A percentile compares a stretch with the other conserved stretches of the same genome.
phyloP scores from a whole-genome alignment of 1,140 invertebrate genomes.

The Cepaea nemoralis region DNA sequence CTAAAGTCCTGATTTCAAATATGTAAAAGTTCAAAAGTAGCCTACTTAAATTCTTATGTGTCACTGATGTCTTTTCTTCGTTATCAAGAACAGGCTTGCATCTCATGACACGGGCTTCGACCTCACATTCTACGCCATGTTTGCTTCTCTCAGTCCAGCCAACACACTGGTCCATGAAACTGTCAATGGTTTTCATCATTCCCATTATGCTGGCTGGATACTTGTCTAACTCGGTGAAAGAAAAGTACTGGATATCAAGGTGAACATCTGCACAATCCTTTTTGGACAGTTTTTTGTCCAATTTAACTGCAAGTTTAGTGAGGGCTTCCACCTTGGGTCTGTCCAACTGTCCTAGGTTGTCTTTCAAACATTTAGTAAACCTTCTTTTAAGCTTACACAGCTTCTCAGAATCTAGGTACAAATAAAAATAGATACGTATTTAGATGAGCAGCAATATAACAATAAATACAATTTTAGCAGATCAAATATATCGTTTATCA shows the following conservation, averaged over 20 bases:
- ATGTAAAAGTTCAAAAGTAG: too few relatives aligned
- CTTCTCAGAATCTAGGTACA: neutral
- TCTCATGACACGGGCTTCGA: neutral
- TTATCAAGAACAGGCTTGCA: neutral
- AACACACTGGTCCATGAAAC: conserved; percentile 1
- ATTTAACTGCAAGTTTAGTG: neutral
- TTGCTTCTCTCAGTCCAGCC: neutral
- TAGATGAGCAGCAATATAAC: too few relatives aligned
- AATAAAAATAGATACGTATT: neutral
- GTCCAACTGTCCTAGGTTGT: neutral
- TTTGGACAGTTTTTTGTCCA: conserved; percentile 23
- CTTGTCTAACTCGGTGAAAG: neutral
- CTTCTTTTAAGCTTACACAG: neutral
- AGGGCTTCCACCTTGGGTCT: neutral
- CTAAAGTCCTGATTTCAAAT: too few relatives aligned
- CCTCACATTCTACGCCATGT: neutral
- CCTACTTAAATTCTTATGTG: neutral
- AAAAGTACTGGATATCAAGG: conserved; percentile 2
- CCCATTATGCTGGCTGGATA: neutral
- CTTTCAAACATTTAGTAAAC: neutral
- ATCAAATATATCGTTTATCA: too few relatives aligned
- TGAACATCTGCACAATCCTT: neutral
- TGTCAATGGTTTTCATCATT: conserved; percentile 5
- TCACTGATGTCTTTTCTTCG: neutral
- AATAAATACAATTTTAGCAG: too few relatives aligned